Base-by-base conservation (phyloP, 2,797 vertebrate genomes). In the Sebastes flavidus region DNA sequence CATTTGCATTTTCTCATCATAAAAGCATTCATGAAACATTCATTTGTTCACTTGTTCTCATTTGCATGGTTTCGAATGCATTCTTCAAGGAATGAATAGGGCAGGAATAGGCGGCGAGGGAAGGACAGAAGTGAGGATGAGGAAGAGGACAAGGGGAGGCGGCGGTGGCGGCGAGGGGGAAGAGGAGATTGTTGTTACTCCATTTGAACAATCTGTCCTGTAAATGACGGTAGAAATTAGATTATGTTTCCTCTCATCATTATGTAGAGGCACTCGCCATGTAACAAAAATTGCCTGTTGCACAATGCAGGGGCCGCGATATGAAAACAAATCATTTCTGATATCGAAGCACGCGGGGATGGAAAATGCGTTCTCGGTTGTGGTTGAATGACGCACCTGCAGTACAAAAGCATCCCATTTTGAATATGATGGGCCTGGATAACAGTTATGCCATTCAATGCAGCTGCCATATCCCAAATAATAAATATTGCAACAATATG, bases 1-100 rank as follows among this genome's bases (percentile, higher is more conserved):
- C 91, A 94, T 94, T 94, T 94, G 91, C 92, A 95, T 94, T 90
- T 94, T 78, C 90, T 91, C 89, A 90, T 93, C 91, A 93, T 91
- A 91, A 93, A 94, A 93, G 91, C 91, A 83, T 92, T 93, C 92
- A 94, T 94, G 90, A 95, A 95, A 95, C 91, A 94, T 94, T 94
- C 90, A 94, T 92, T 91, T 90, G 91, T 93, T 93, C 93, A 93
- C 93, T 92, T 90, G 92, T 92, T 92, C 92, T 87, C 91, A 85
- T 94, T 93, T 91, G 87, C 92, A 82, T 55, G 65, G 73, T 78
- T 93, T 89, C 67, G 72, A 83, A 88, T 77, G 87, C 87, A 68
- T 89, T 91, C 87, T 90, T 82, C 56, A 74, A 90, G 83, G 76
- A 88, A 71, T 85, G 88, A 89, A 91, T 74, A 25, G 78, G 69